These are phyloP conservation scores for Zelostemma sp. DNA, from an alignment of 1,140 invertebrate genomes.

Conservation along the genomic window DNA sequence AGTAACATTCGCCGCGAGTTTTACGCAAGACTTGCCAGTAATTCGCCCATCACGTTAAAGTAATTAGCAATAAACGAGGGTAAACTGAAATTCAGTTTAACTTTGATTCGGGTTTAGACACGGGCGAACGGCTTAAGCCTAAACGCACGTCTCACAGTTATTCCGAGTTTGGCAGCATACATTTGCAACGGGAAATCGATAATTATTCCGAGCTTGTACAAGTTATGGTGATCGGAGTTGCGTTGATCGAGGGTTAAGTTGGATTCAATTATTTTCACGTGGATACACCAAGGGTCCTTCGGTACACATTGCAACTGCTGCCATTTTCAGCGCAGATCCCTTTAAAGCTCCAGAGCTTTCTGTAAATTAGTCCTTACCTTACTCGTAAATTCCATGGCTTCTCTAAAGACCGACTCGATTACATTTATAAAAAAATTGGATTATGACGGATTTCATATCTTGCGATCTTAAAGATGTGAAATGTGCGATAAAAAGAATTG, in stretches of 20 bases:
- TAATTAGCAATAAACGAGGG: too few species aligned
- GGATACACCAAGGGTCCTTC: constrained; percentile 17
- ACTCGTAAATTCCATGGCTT: too few species aligned
- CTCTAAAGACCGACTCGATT: too few species aligned
- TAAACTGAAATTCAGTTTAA: constrained; percentile 16
- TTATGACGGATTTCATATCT: too few species aligned
- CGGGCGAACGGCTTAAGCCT: constrained; percentile 19
- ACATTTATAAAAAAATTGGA: too few species aligned
- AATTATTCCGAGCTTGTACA: constrained; percentile 44
- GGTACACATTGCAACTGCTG: constrained; percentile 8
- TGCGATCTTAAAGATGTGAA: too few species aligned
- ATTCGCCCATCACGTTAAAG: too few species aligned
- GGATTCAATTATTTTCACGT: constrained; percentile 40
- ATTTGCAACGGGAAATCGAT: constrained; percentile 29
- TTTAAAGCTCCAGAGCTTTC: constrained; percentile 8
- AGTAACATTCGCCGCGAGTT: too few species aligned
- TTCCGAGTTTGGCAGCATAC: constrained; percentile 17
- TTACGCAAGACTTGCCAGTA: too few species aligned
- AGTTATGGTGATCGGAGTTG: constrained; percentile 28
- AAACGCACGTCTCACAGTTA: constrained; percentile 1
- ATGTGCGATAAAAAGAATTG: too few species aligned
- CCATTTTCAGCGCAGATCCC: neutral
- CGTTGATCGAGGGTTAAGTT: constrained; percentile 43
- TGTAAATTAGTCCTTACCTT: constrained; percentile 3
- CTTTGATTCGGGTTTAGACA: constrained; percentile 25